These are phyloP conservation scores for Ophioninae sp. DNA, from an alignment of 2,888 invertebrate species.

Conservation along the genomic window DNA sequence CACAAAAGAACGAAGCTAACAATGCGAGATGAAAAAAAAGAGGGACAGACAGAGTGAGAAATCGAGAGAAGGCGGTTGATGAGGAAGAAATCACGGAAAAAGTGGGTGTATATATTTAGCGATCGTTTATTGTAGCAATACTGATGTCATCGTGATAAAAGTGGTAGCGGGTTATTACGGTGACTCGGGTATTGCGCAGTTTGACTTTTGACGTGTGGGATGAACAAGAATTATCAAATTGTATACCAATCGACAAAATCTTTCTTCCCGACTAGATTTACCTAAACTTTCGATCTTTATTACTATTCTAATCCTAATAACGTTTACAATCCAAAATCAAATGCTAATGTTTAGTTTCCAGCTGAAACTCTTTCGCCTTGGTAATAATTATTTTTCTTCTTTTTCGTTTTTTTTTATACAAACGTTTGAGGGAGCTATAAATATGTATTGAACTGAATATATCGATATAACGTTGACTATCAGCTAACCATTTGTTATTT, in stretches of 20 bases:
- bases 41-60: neutral
- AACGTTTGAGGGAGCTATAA: neutral
- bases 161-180: neutral
- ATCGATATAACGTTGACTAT: neutral
- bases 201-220: constrained; percentile 50
- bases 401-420: neutral
- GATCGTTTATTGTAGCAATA: constrained; percentile 1
- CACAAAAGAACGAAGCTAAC: constrained; percentile 34
- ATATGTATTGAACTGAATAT: neutral
- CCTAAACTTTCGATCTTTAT: neutral
- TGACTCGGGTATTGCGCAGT: constrained; percentile 34
- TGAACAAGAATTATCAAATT: constrained; percentile 15
- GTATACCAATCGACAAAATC: constrained; percentile 18
- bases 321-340: neutral
- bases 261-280: constrained; percentile 15
- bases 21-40: neutral
- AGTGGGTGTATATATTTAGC: neutral
- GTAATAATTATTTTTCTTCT: neutral
- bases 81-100: neutral
- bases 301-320: constrained; percentile 7
- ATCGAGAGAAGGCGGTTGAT: constrained; percentile 5
- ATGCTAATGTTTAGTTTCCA: neutral
- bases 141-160: constrained; percentile 2
- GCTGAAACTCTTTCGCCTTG: neutral
- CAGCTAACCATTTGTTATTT: neutral